Evolutionary conservation across 2,888 invertebrate species (phyloP), one percentile per base, ranked within the genome.

Genomic region (Andricus curvator): DNA sequence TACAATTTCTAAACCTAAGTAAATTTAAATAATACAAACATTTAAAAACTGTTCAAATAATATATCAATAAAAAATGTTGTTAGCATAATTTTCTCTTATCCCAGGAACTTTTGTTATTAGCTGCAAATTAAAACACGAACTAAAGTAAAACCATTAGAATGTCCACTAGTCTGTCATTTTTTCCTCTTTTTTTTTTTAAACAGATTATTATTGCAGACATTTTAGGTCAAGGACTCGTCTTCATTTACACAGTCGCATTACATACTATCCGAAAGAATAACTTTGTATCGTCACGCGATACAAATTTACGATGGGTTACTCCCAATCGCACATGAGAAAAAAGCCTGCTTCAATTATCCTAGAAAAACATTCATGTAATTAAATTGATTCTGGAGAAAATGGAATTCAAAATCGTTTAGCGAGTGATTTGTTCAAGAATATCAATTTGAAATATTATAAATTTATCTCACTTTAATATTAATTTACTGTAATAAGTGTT

Each of bases 161-260:
- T 25, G 13, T 9, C 22, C 8, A n/a, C 22, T 48, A 15, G 22
- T 29, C 15, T 9, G 29, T 25, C 44, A 70, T 37, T 33, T 66
- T 9, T 22, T 22, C 15, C 22, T 68, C n/a, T 44, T 2, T 51
- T 33, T 51, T 33, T 29, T 11, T n/a, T 74, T 33, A 74, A n/a
- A 56, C 0, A 22, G 22, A 56, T 74, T 51, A 44, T 44, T 68
- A 74, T 20, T 56, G 33, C 13, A 62, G 17, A 33, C 22, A 33
- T 74, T 74, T 74, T 74, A 74, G 74, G 74, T 51, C 74, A 74
- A 74, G 74, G 74, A 37, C 56, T 74, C 51, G 29, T 74, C 33
- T 22, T 74, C 74, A 74, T 74, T 74, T 33, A 11, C 51, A 20
- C 51, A 56, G 33, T 74, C 33, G 51, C 25, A 33, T 56, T 17